Base-by-base conservation (phyloP, 2,888 invertebrate species). In the Koerneria pararmatus region DNA sequence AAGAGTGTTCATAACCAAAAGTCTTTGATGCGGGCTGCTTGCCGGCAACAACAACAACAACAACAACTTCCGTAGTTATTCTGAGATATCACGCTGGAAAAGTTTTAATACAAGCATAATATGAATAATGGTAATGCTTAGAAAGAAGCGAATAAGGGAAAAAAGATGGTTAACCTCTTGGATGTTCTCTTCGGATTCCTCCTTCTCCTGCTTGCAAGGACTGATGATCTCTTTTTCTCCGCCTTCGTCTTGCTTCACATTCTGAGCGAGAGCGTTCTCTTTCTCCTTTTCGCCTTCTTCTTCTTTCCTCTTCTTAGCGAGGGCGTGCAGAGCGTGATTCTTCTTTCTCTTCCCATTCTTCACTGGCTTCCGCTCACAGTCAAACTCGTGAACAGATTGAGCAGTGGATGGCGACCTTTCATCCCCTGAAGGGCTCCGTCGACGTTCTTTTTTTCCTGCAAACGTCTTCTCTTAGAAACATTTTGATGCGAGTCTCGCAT, bases 361-460 rank as follows among this genome's bases (percentile, higher is more conserved):
- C 53, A 51, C 24, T 51, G 11, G 24, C 22, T n/a, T 51, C 22
- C 24, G 8, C 24, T 22, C 37, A n/a, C n/a, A n/a, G 24, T 69
- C 69, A 27, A 69, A 66, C 51, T 69, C 69, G 34, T 66, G 66
- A 35, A 69, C 46, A 15, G 62, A 62, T 15, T 46, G 53, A 3
- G 65, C 59, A 41, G 64, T 59, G 31, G 56, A 56, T 6, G 65
- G 69, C 41, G 67, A 62, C 15, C 69, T 34, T 15, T 66, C 54
- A 6, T 69, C 69, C 22, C 67, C 67, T 64, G 64, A 67, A 8
- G 56, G 53, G 15, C 67, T 66, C 19, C 67, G 63, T n/a, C n/a
- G n/a, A n/a, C n/a, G n/a, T n/a, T n/a, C n/a, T n/a, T n/a, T n/a
- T n/a, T n/a, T n/a, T n/a, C n/a, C n/a, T n/a, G n/a, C n/a, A n/a